Evolutionary conservation across 2,113 vertebrate genomes (phyloP), one percentile per base, ranked within the genome.

Genomic region (Onychorhynchus coronatus): DNA sequence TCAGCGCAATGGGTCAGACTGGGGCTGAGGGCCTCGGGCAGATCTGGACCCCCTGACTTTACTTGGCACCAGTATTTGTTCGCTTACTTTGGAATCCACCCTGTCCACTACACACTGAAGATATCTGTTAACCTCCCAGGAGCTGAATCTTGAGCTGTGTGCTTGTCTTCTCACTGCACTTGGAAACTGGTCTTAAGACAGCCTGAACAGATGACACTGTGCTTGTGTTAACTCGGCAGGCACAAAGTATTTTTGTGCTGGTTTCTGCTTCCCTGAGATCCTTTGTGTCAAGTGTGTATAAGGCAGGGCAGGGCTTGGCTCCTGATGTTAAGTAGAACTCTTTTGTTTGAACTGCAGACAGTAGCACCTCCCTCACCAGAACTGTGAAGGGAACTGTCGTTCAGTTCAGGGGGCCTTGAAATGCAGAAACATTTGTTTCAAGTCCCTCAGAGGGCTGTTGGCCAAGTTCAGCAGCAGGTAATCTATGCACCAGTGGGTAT

Each of bases 251-350:
- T 88, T 55, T 39, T 62, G 7, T 0, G 0, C 56, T 83, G 49
- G 27, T 73, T 18, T 41, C 22, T 68, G 21, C 50, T 75, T 74
- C 42, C 10, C 59, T 3, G 22, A 46, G 61, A 31, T 49, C 49
- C 17, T 52, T 77, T 27, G 18, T 72, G 78, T 44, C 58, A 79
- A 31, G 46, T 37, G 28, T 70, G 6, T 80, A 7, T n/a, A n/a
- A 83, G 33, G 70, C 50, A 86, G 61, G 93, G 76, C 85, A 83
- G 42, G 55, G 53, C 67, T 83, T 91, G 72, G 58, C 70, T 79
- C 35, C 86, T 88, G 1, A 58, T 52, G 22, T 46, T 61, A 52
- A 39, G 33, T 14, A 63, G 23, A 59, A 6, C 35, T 46, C 50
- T 73, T 47, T 73, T 63, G 52, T 78, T 82, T 62, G 33, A 83